Base-by-base conservation (phyloP, 1,140 invertebrate species). In the Micrasema minimum region DNA sequence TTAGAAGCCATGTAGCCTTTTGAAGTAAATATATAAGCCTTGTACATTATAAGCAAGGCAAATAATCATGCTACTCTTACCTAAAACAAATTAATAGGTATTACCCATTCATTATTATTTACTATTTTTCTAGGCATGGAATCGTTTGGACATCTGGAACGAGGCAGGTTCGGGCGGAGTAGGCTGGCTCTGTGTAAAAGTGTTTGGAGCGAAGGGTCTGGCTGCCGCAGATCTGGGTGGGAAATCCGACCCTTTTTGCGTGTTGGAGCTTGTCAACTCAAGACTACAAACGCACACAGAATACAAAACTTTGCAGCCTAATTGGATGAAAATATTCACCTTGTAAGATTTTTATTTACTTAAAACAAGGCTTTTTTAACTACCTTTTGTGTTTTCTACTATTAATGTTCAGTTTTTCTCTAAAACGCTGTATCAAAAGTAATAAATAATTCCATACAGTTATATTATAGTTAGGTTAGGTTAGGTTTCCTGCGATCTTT, bases 251-350 rank as follows among this genome's bases (percentile, higher is more conserved):
- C 98, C 98, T 0, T 99, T 99, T 81, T 98, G 96, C 84, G 97
- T 99, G 0, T 78, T 99, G 1, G 97, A 99, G 82, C 82, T 99
- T 53, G 93, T 95, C 2, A 99, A 99, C 83, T 89, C 95, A 0
- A 88, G 97, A 53, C 85, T 99, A 41, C 96, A 99, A 83, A 99
- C 98, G 0, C 96, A 99, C 81, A 99, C 98, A 0, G 96, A 99
- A 81, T 99, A 99, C 81, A 99, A 99, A 81, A 99, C 97, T 0
- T 84, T 99, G 2, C 89, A 91, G 53, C 98, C 98, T 0, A 94
- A 92, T 70, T 99, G 98, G 98, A 96, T 98, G 82, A 99, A 99
- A 85, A 95, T 98, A 75, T 99, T 99, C 80, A 97, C 94, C 38
- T 98, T 99, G 95, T 97, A 85, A 92, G 93, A 31, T 31, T 31